Base-by-base conservation (phyloP, 1,140 invertebrate genomes). In the Wiebesia pumilae region DNA sequence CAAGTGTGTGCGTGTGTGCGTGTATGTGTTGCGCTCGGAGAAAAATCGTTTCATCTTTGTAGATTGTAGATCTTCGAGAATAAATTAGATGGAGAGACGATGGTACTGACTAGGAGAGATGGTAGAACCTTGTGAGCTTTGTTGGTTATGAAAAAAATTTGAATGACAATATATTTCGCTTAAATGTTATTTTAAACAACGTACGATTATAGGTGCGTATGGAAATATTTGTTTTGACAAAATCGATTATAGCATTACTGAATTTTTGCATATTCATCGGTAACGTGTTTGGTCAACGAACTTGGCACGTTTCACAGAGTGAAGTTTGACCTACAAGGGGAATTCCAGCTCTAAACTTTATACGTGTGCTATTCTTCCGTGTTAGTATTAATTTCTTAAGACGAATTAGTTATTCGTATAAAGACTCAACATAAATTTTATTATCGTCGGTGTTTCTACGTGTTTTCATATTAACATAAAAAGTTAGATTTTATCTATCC, bases 11-110 rank as follows among this genome's bases (percentile, higher is more conserved):
- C 51, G 30, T 80, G 62, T 81, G 0, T 62, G 30, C 65, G 62
- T 81, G 0, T 62, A 40, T 43, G 35, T 14, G 7, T 43, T 38
- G 43, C 19, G 30, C 9, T 58, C 6, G n/a, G 73, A 21, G 16
- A 62, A 38, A 27, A 19, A 16, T 16, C 16, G 30, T 35, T n/a
- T 30, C 51, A 80, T 80, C 51, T 62, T 38, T 38, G 71, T 7
- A 43, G 27, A 75, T 38, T 43, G 21, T 24, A 75, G 38, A 75
- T 75, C 71, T 43, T 30, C 19, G 7, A 14, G 16, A 10, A 80
- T 80, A 62, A 30, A 58, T 80, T 80, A 38, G 19, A 58, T 38
- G n/a, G n/a, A n/a, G n/a, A n/a, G n/a, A n/a, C n/a, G n/a, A n/a
- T n/a, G n/a, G n/a, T 69, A 30, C n/a, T 16, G 16, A 16, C n/a